Base-by-base conservation (phyloP, 2,797 vertebrate genomes). In the Melanitta fusca region DNA sequence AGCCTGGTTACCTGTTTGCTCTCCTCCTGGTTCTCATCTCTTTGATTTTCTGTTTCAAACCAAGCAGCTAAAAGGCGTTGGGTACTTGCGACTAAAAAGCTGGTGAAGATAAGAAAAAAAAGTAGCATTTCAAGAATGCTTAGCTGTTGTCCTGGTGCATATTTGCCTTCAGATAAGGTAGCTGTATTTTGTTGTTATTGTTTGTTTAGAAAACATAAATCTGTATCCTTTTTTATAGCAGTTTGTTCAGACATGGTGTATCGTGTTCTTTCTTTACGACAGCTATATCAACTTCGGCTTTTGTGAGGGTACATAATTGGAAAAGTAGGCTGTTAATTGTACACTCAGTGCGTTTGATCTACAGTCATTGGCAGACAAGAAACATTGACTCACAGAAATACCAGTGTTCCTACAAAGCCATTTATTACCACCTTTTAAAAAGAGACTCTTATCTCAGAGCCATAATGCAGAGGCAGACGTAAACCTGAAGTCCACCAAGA, bases 321-420 rank as follows among this genome's bases (percentile, higher is more conserved):
- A 80, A 87, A 78, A 60, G 74, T 66, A 62, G n/a, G 21, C n/a
- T 71, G 66, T 51, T 88, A 25, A 84, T 49, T 74, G 71, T 64
- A 16, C 47, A n/a, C 56, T 77, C 47, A 38, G 65, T 25, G 10
- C 39, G 27, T 91, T 95, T 91, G 32, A 86, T 70, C 58, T 88
- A 24, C 62, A 79, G 85, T 38, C 60, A 12, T 22, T 83, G 68
- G 68, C 57, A 80, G 71, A 54, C 27, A 38, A 53, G 77, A 90
- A 95, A 74, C 66, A 39, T 51, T 39, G 86, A 89, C 43, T 93
- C 92, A 85, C 61, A 74, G 81, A 85, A 91, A 45, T 30, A 57
- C 13, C 39, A 10, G 0, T 62, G 32, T 47, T 93, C 69, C 57
- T 87, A 6, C 51, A 45, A 41, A 77, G 24, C 25, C 28, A 61